These are phyloP conservation scores for Drosophila emarginata DNA, from an alignment of 2,888 invertebrate species.

Conservation along the genomic window DNA sequence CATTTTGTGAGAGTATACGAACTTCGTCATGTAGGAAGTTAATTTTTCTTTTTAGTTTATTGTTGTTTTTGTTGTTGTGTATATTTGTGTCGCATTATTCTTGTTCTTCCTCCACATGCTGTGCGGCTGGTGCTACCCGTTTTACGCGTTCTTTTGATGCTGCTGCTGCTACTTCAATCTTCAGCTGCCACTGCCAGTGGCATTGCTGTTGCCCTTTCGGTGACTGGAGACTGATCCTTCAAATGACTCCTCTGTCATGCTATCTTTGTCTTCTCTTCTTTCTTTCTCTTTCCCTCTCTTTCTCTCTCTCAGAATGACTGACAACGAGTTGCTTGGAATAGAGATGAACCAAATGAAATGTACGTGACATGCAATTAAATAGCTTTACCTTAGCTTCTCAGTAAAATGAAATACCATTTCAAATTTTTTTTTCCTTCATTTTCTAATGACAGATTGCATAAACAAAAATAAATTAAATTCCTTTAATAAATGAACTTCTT, in stretches of 20 bases:
- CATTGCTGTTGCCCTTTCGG: slow-evolving; percentile 48
- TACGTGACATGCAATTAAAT: background rate
- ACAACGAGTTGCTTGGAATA: background rate
- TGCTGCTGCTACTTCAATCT: slow-evolving; percentile 6
- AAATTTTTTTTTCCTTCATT: background rate
- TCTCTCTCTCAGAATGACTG: slow-evolving; percentile 13
- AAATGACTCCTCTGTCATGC: slow-evolving; percentile 58
- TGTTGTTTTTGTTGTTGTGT: slow-evolving; percentile 10
- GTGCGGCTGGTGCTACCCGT: slow-evolving; percentile 60
- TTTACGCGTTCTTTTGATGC: slow-evolving; percentile 73
- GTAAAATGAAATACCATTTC: background rate
- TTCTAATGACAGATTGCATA: too few relatives aligned
- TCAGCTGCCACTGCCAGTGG: slow-evolving; percentile 14
- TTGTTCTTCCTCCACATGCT: slow-evolving; percentile 24
- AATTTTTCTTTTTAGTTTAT: background rate
- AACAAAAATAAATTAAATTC: too few relatives aligned
- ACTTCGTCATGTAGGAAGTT: too few relatives aligned
- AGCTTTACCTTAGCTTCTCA: background rate
- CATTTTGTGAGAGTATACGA: too few relatives aligned
- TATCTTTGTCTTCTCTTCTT: background rate
- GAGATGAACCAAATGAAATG: background rate
- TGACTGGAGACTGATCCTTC: slow-evolving; percentile 69
- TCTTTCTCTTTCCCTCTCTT: slow-evolving; percentile 1
- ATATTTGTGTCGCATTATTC: slow-evolving; percentile 39
- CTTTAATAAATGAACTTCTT: too few relatives aligned